Base-by-base conservation (phyloP, 2,113 vertebrate species). In the Scortum barcoo region DNA sequence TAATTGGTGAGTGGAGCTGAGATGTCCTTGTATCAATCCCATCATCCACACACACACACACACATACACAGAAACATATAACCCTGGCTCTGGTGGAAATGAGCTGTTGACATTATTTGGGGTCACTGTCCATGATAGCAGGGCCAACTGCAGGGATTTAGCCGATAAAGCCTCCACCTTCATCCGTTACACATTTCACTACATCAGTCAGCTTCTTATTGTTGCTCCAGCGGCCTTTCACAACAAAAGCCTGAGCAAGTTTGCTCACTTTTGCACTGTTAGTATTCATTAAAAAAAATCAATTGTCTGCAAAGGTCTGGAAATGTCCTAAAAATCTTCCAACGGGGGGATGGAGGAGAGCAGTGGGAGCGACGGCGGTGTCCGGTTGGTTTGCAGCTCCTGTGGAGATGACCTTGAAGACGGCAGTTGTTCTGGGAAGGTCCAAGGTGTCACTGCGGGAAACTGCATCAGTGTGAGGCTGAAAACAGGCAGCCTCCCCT, bases 91-190 rank as follows among this genome's bases (percentile, higher is more conserved):
- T 93, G 93, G 93, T 95, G 95, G 95, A 96, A 97, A 97, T 96
- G 96, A 97, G 95, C 96, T 97, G 96, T 97, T 97, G 96, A 97
- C 96, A 97, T 96, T 96, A 96, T 97, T 96, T 95, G 95, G 95
- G 96, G 95, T 97, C 95, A 96, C 96, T 95, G 95, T 96, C 94
- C 73, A 36, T 94, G 96, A 96, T 96, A 96, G 94, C 90, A 95
- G 92, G 95, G 74, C 95, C 95, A 96, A 88, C 95, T 94, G 93
- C 95, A 95, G 96, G 96, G 96, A 96, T 96, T 96, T 95, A 96
- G 93, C 89, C 95, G 95, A 96, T 96, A 96, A 96, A 96, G 91
- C 95, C 94, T 96, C 95, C 95, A 89, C 94, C 93, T 94, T 93
- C 96, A 95, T 95, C 93, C 93, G 92, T 95, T 96, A 26, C 68